These are phyloP conservation scores for Melospiza melodia DNA, from an alignment of 2,113 vertebrate species.

Conservation along the genomic window DNA sequence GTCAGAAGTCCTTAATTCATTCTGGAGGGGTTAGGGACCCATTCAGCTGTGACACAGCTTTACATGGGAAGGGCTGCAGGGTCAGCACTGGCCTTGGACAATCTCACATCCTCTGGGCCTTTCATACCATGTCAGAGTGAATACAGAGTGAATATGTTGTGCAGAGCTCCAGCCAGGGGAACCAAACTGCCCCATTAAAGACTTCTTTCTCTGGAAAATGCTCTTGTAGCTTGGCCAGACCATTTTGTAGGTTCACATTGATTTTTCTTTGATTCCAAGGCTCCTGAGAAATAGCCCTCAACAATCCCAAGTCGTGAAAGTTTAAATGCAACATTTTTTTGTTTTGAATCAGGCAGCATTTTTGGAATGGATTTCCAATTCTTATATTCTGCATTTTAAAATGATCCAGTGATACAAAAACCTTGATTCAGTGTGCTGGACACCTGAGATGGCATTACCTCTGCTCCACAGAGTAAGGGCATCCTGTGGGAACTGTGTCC, in stretches of 20 bases:
- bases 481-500: background rate
- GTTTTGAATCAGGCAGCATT: background rate
- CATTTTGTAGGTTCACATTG: background rate
- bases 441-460: background rate
- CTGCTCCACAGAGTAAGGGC: background rate
- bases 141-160: accelerated
- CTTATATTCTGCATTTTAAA: background rate
- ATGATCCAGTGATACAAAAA: background rate
- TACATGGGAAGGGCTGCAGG: background rate
- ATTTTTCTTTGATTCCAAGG: background rate
- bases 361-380: accelerated
- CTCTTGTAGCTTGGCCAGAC: background rate
- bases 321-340: background rate
- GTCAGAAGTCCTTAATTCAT: background rate
- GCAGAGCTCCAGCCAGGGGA: accelerated
- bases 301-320: background rate
- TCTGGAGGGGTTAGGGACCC: background rate
- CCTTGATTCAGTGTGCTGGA: background rate
- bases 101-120: background rate
- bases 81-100: background rate
- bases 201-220: background rate
- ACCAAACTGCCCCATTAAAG: background rate
- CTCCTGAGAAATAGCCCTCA: background rate
- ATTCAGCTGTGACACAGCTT: background rate
- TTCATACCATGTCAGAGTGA: background rate